Conservation (phyloP, 2,797 vertebrate species). For the Mus caroli region DNA sequence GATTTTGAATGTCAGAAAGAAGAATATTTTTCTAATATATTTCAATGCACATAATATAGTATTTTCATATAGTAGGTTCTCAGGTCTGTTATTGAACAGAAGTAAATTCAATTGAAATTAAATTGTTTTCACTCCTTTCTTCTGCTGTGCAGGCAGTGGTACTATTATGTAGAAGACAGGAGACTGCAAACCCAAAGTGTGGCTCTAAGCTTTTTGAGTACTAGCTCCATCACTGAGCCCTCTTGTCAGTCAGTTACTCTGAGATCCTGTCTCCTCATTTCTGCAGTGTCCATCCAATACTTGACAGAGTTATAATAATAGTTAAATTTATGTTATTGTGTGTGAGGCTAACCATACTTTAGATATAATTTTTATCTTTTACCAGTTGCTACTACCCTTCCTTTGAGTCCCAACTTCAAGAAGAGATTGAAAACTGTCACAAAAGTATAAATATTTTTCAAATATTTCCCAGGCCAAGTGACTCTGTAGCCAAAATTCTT, state of each 20-base stretch:
- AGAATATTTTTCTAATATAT: not conserved
- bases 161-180: not conserved
- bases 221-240: not conserved
- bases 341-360: not conserved
- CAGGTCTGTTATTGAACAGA: not conserved
- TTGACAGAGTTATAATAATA: not conserved
- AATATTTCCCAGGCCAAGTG: not conserved
- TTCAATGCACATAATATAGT: not conserved
- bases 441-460: slow-evolving; percentile 22
- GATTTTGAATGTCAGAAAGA: slow-evolving; percentile 37
- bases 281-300: not conserved
- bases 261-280: not conserved
- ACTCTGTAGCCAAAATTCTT: not conserved
- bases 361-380: slow-evolving; percentile 14
- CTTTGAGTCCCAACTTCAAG: slow-evolving; percentile 31
- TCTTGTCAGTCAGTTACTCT: not conserved
- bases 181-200: not conserved
- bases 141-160: not conserved
- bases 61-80: slow-evolving; percentile 6
- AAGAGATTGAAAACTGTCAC: not conserved
- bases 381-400: not conserved
- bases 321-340: slow-evolving; percentile 3
- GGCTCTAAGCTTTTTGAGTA: slow-evolving; percentile 6
- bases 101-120: not conserved
- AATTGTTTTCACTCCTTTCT: not conserved